Evolutionary conservation across 1,140 invertebrate genomes (phyloP).

Genomic region (Tetramorium parvispinum): DNA sequence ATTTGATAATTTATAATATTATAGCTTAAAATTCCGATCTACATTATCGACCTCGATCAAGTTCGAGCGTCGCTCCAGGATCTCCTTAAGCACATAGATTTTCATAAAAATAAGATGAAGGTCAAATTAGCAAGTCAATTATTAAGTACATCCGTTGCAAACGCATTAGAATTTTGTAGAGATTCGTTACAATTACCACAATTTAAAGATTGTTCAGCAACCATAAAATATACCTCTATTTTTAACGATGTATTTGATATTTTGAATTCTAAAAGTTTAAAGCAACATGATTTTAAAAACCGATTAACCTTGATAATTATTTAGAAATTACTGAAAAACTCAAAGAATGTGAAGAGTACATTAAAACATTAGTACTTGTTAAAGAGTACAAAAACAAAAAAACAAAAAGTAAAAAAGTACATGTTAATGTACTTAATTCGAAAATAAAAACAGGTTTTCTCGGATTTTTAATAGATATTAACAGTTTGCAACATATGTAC

Average conservation of each 20-base stretch:
- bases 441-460: background rate
- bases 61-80: no score
- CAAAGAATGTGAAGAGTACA: background rate
- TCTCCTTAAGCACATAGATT: slow-evolving; percentile 3
- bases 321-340: background rate
- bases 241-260: slow-evolving; percentile 23
- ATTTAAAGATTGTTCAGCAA: slow-evolving; percentile 21
- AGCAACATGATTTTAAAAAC: background rate
- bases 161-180: background rate
- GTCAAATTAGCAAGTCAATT: slow-evolving; percentile 12
- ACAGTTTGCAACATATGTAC: slow-evolving; percentile 10
- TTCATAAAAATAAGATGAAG: slow-evolving; percentile 23
- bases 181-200: background rate
- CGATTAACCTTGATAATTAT: background rate
- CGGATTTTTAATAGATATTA: background rate
- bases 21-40: no score
- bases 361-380: background rate
- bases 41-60: no score
- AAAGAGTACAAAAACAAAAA: background rate
- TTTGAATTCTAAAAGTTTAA: slow-evolving; percentile 12
- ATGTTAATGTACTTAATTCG: background rate
- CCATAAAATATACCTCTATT: background rate
- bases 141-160: background rate
- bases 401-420: no score
- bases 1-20: no score